Evolutionary conservation across 2,797 vertebrate species (phyloP).

Genomic region (Carapus acus): DNA sequence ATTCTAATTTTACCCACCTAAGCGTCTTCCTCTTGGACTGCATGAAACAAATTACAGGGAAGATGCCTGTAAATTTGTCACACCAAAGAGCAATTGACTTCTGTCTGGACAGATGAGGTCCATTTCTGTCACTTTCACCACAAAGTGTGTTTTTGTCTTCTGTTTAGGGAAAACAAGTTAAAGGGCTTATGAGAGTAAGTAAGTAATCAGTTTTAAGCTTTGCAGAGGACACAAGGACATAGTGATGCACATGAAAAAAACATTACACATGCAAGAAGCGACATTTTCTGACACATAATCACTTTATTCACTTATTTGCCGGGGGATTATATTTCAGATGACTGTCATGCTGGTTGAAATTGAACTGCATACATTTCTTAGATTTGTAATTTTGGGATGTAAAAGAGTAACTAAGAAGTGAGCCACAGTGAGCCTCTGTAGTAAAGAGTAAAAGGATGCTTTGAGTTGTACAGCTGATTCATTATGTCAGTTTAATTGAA

Average conservation of each 20-base stretch:
- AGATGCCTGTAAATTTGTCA: slow-evolving; percentile 42
- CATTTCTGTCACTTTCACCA: neutral
- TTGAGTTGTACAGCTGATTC: no score
- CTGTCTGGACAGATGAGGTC: slow-evolving; percentile 9
- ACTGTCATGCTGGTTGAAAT: slow-evolving; percentile 18
- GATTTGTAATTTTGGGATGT: slow-evolving; percentile 23
- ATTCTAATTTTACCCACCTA: slow-evolving; percentile 62
- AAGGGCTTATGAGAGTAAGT: slow-evolving; percentile 18
- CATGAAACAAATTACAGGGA: slow-evolving; percentile 60
- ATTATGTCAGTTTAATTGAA: no score
- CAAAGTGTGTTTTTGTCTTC: slow-evolving; percentile 23
- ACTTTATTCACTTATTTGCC: no score
- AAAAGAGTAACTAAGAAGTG: no score
- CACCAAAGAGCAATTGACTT: slow-evolving; percentile 1
- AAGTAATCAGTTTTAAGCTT: neutral
- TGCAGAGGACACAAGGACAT: neutral
- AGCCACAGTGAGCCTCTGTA: no score
- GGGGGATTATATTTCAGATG: no score
- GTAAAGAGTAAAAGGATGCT: no score
- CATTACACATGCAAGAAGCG: neutral
- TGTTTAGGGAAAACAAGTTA: slow-evolving; percentile 31
- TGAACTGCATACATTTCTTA: slow-evolving; percentile 8
- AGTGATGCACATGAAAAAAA: neutral
- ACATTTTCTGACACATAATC: neutral
- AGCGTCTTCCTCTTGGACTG: slow-evolving; percentile 44